Evolutionary conservation across 2,113 vertebrate species (phyloP), one percentile per base, ranked within the genome.

Genomic region (Rhinogobius similis): DNA sequence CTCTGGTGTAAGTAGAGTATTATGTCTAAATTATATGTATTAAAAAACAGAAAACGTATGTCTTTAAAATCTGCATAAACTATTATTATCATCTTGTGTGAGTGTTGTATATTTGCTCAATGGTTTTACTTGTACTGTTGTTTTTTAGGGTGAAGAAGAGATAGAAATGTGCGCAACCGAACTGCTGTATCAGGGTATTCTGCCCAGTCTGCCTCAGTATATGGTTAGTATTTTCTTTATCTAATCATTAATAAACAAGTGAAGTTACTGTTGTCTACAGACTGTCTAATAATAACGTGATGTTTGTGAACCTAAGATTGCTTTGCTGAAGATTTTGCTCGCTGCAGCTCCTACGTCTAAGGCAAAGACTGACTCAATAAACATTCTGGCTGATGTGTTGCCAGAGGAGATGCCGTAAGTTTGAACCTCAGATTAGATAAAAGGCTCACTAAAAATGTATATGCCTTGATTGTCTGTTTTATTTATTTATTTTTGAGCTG

Each of bases 361-460:
- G 92, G 98, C 98, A 85, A 99, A 99, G 89, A 99, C 98, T 0
- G 98, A 99, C 82, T 99, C 98, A 18, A 99, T 99, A 89, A 99
- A 99, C 82, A 99, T 99, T 90, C 87, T 99, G 64, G 98, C 98
- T 0, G 98, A 99, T 0, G 96, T 99, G 32, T 84, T 99, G 73
- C 98, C 98, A 0, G 98, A 99, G 84, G 98, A 99, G 89, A 99
- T 99, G 98, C 98, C 98, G 98, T 99, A 90, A 96, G 96, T 96
- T 41, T 41, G 20, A 5, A 62, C 10, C 9, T 65, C 39, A 67
- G 27, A 41, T 41, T 7, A 41, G 12, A 41, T 12, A 36, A 36
- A 36, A 36, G 10, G 52, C 13, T 24, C 13, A 53, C 4, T 24
- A 24, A 26, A 55, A 2, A 55, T 26, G 2, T 26, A 12, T 26